phyloP scores from a whole-genome alignment of 2,797 vertebrate species.

The Acropternis orthonyx region DNA sequence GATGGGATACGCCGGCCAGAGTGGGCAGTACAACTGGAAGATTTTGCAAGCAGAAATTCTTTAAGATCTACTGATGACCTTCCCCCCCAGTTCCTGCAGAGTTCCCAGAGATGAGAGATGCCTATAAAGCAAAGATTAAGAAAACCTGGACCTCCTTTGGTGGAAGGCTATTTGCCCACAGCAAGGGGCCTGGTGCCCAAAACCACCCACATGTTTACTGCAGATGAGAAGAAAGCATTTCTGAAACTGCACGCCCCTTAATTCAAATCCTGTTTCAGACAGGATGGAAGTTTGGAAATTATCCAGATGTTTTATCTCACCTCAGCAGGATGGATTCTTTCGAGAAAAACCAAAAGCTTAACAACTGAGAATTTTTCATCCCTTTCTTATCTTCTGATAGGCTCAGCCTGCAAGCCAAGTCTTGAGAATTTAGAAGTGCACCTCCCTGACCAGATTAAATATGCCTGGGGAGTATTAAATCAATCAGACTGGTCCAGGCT shows the following conservation, averaged over 20 bases:
- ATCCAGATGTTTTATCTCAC: constrained; percentile 29
- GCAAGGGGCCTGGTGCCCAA: fast-evolving
- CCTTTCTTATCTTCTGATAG: background rate
- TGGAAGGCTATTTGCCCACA: background rate
- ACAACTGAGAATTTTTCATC: background rate
- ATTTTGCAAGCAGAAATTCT: background rate
- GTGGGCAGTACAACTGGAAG: fast-evolving
- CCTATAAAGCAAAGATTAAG: background rate
- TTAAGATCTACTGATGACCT: background rate
- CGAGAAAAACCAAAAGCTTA: background rate
- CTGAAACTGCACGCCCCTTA: background rate
- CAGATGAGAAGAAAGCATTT: background rate
- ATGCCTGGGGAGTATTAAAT: background rate
- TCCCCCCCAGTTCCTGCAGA: background rate
- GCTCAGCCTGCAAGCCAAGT: background rate
- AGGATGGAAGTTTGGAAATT: background rate
- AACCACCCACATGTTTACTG: background rate
- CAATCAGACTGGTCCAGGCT: background rate
- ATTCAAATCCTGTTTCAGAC: background rate
- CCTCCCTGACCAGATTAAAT: background rate
- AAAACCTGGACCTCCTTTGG: background rate
- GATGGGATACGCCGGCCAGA: background rate
- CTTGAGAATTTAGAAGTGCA: background rate
- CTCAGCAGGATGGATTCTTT: constrained; percentile 6
- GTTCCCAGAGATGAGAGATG: background rate